Evolutionary conservation across 2,797 vertebrate genomes (phyloP), one percentile per base, ranked within the genome.

Genomic region (Acrossocheilus wenchowensis): DNA sequence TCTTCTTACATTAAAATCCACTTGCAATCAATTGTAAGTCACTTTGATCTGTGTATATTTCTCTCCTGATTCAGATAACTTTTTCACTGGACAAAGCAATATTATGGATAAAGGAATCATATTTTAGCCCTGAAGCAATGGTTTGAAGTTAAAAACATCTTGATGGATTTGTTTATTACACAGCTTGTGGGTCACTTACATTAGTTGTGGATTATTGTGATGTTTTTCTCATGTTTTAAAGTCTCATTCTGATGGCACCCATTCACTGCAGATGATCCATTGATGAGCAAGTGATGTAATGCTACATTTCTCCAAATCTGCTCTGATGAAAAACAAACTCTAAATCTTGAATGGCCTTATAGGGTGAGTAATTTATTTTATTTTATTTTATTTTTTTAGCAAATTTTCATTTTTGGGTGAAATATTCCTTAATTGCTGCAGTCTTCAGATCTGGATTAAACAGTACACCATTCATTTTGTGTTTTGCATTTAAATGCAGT

Each of bases 401-500:
- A 48, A 12, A 48, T 48, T 48, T n/a, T n/a, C 3, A 62, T 62
- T 62, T 26, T 26, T 26, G 11, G 4, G n/a, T 14, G 60, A 64
- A 30, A 30, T 30, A 30, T 26, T 64, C n/a, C 26, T 66, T 66
- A 66, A 34, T 2, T 34, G 45, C 48, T 81, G 34, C 36, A 62
- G 54, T 74, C 36, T 83, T 19, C 43, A 83, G 43, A 60, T 71
- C 57, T 54, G 36, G 21, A 34, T 45, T 39, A 77, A 88, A 85
- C 74, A 11, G 71, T 30, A 48, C 6, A 39, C 8, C 43, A 10
- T 87, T 15, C 21, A 60, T 81, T 71, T 73, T 72, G 83, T 82
- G 87, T 43, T 73, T 64, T 78, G 41, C 83, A 88, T 85, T 52
- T 85, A 78, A 88, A 82, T 85, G 6, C 71, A 36, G 11, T 82